phyloP scores from a whole-genome alignment of 2,888 invertebrate genomes.

The Netelia inedita region DNA sequence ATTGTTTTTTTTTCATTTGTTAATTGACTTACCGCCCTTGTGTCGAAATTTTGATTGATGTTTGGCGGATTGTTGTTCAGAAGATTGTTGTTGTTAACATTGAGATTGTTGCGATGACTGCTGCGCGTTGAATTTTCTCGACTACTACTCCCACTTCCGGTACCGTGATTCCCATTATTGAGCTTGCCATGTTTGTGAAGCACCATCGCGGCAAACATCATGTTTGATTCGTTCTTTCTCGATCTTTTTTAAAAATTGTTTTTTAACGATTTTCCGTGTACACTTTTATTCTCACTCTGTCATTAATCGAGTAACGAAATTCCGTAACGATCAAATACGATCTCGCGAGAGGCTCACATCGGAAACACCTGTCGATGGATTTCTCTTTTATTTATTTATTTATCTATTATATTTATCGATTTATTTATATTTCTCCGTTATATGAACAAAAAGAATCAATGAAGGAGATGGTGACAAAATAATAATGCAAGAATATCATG shows the following conservation, averaged over 20 bases:
- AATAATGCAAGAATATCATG: no score
- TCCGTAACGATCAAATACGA: neutral
- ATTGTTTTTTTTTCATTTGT: neutral
- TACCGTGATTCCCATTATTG: slow-evolving; percentile 73
- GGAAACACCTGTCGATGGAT: slow-evolving; percentile 14
- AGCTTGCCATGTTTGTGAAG: slow-evolving; percentile 83
- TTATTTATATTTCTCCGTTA: no score
- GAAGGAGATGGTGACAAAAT: no score
- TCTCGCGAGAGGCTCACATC: slow-evolving; percentile 34
- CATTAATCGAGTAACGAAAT: neutral
- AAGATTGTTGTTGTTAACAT: slow-evolving; percentile 76
- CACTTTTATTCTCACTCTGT: slow-evolving; percentile 20
- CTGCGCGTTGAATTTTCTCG: slow-evolving; percentile 65
- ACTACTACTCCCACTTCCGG: slow-evolving; percentile 38
- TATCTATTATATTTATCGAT: neutral
- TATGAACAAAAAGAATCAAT: no score
- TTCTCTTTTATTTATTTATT: neutral
- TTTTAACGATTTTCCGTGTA: neutral
- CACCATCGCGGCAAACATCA: slow-evolving; percentile 84
- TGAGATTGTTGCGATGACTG: slow-evolving; percentile 69
- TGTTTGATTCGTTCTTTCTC: slow-evolving; percentile 32
- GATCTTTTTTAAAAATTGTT: neutral
- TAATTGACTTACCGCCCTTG: slow-evolving; percentile 80
- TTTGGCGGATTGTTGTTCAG: slow-evolving; percentile 79
- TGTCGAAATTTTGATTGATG: slow-evolving; percentile 76